phyloP scores from a whole-genome alignment of 2,888 invertebrate species.

The Stramonita haemastoma region DNA sequence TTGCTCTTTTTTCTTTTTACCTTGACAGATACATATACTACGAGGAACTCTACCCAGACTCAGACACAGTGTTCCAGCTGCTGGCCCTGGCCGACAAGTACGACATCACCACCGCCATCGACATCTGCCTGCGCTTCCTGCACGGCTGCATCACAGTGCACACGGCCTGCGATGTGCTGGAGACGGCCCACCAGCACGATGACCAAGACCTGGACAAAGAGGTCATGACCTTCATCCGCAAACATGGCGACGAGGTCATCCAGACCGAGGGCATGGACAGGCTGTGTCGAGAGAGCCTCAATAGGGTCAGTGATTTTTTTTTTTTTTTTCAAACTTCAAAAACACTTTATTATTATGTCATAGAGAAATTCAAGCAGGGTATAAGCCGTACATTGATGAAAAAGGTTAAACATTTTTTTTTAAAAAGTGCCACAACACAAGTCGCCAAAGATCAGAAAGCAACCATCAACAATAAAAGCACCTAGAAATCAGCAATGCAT shows the following conservation, averaged over 20 bases:
- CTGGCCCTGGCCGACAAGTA: conserved; percentile 33
- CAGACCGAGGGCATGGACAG: conserved; percentile 46
- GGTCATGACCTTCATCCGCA: conserved; percentile 44
- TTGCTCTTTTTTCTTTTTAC: not conserved
- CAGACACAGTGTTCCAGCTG: conserved; percentile 25
- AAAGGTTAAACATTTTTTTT: too few species aligned
- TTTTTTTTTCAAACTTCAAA: too few species aligned
- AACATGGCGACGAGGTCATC: conserved; percentile 45
- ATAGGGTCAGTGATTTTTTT: conserved; percentile 47
- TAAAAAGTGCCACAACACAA: too few species aligned
- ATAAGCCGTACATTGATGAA: too few species aligned
- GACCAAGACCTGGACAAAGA: conserved; percentile 42
- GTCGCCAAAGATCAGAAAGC: too few species aligned
- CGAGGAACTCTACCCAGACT: conserved; percentile 37
- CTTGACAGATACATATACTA: conserved; percentile 39
- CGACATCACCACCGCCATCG: conserved; percentile 21
- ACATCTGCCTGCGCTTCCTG: conserved; percentile 32
- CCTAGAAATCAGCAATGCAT: too few species aligned
- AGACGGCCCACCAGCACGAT: conserved; percentile 33
- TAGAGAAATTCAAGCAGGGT: too few species aligned
- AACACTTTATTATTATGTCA: too few species aligned
- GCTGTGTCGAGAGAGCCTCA: conserved; percentile 44
- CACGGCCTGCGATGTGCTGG: conserved; percentile 34
- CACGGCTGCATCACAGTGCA: conserved; percentile 21
- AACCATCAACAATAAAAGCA: too few species aligned